A percentile compares a stretch with the other conserved stretches of the same genome.
These are phyloP conservation scores for Cryptus viduatorius DNA, from an alignment of 2,888 invertebrate species.

Conservation along the genomic window DNA sequence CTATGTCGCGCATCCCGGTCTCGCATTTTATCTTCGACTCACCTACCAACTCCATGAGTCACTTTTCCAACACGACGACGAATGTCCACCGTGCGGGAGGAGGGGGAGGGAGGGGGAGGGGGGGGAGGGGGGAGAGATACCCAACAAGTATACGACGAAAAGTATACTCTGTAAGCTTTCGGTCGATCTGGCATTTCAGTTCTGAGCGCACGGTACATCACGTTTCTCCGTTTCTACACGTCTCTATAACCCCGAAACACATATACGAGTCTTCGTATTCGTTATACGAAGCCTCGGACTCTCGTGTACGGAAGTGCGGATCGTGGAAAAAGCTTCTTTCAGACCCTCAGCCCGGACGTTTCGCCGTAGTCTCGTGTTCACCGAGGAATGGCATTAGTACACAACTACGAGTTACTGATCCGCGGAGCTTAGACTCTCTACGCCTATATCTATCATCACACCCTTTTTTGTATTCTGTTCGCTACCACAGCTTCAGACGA, in stretches of 20 bases:
- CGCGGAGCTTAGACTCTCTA: background rate
- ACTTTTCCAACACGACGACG: constrained; percentile 27
- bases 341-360: background rate
- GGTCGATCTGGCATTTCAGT: constrained; percentile 34
- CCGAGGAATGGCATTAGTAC: background rate
- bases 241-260: too few relatives aligned
- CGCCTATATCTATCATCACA: background rate
- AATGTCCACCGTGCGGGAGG: constrained; percentile 20
- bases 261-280: background rate
- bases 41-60: background rate
- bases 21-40: constrained; percentile 23
- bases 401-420: background rate
- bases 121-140: too few relatives aligned
- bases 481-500: constrained; percentile 3
- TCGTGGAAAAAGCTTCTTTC: constrained; percentile 52
- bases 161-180: constrained; percentile 45
- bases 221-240: background rate
- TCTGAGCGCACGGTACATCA: constrained; percentile 11
- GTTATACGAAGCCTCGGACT: background rate
- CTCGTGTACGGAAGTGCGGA: constrained; percentile 25
- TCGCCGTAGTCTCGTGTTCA: background rate
- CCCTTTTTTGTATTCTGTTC: constrained; percentile 17
- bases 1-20: background rate
- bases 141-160: background rate
- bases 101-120: constrained; percentile 10